phyloP scores from a whole-genome alignment of 2,113 vertebrate species.

The Macrotus californicus region DNA sequence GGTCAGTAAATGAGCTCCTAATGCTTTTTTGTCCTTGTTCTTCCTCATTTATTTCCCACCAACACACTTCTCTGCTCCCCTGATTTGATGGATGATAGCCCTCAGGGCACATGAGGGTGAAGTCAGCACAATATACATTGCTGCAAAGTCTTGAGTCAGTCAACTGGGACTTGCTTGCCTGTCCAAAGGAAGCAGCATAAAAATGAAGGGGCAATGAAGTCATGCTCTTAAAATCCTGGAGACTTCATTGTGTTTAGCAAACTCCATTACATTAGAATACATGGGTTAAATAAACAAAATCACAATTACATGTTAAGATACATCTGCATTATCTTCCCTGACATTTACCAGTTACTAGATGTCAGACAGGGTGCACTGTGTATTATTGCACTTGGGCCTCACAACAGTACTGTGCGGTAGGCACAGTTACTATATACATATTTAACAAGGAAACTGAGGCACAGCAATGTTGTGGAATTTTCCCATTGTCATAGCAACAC shows the following conservation, averaged over 20 bases:
- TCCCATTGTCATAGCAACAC: background rate
- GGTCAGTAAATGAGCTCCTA: background rate
- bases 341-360: background rate
- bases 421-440: background rate
- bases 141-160: background rate
- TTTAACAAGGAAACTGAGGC: background rate
- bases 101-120: background rate
- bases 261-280: background rate
- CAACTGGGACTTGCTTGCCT: background rate
- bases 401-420: background rate
- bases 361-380: background rate
- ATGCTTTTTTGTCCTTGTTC: background rate
- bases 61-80: background rate
- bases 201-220: background rate
- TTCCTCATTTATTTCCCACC: slow-evolving; percentile 9
- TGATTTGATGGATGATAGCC: background rate
- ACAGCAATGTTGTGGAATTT: background rate
- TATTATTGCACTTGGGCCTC: background rate
- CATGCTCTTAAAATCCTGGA: background rate
- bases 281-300: slow-evolving; percentile 9
- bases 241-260: slow-evolving; percentile 20
- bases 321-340: background rate
- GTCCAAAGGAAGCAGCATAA: slow-evolving; percentile 9
- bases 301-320: background rate
- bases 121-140: background rate